A percentile compares a stretch with the other conserved stretches of the same genome.
phyloP scores from a whole-genome alignment of 2,113 vertebrate genomes.

The Ochotona princeps region DNA sequence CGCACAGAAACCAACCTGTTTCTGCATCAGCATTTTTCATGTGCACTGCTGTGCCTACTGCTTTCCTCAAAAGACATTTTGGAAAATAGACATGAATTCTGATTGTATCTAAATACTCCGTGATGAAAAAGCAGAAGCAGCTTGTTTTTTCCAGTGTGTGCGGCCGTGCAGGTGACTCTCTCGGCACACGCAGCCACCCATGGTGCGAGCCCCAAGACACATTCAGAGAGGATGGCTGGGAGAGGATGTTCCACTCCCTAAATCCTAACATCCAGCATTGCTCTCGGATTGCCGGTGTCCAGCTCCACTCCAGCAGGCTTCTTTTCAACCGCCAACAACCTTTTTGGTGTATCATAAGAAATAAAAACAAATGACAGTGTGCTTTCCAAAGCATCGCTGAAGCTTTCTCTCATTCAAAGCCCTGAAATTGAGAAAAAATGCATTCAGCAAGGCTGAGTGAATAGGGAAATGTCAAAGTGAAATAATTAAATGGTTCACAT shows the following conservation, averaged over 20 bases:
- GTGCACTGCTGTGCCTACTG: not conserved
- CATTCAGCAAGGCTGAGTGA: not conserved
- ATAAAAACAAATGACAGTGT: constrained; percentile 39
- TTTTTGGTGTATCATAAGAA: constrained; percentile 51
- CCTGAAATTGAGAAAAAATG: constrained; percentile 54
- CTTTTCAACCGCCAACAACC: constrained; percentile 49
- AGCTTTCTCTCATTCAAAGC: constrained; percentile 19
- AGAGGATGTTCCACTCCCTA: not conserved
- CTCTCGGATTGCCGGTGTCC: not conserved
- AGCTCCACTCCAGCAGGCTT: constrained; percentile 45
- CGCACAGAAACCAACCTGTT: not conserved
- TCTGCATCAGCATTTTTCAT: not conserved
- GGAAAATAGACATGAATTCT: constrained; percentile 37
- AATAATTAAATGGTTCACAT: constrained; percentile 53
- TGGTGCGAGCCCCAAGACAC: constrained; percentile 6
- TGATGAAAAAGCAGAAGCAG: not conserved
- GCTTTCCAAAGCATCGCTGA: constrained; percentile 39
- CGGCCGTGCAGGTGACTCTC: not conserved
- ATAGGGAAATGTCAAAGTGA: constrained; percentile 38
- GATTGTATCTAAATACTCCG: not conserved
- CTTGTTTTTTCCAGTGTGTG: not conserved
- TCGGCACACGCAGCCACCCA: constrained; percentile 4
- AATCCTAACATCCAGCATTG: constrained; percentile 37
- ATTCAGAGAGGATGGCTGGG: not conserved
- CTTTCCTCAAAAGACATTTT: not conserved